A percentile compares a stretch with the other conserved stretches of the same genome.
phyloP scores from a whole-genome alignment of 2,113 vertebrate species.

The Aix galericulata region DNA sequence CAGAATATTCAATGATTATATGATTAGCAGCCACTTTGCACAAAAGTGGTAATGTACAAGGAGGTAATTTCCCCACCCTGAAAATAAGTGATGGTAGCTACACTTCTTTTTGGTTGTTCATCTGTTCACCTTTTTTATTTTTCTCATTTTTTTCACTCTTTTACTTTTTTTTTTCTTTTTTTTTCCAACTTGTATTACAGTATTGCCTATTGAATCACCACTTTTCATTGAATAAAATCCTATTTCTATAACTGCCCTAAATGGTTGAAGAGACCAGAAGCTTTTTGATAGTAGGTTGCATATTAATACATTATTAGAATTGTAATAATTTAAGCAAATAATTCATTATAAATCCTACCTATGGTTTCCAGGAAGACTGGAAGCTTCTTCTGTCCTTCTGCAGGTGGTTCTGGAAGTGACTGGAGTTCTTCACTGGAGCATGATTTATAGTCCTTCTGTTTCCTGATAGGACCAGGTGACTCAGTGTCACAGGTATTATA shows the following conservation, averaged over 20 bases:
- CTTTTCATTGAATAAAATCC: neutral
- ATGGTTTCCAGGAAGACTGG: neutral
- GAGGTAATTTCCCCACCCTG: neutral
- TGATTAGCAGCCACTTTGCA: neutral
- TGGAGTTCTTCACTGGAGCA: neutral
- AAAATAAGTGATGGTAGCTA: neutral
- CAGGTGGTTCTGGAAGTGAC: neutral
- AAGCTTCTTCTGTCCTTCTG: neutral
- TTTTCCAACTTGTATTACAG: neutral
- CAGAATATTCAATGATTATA: neutral
- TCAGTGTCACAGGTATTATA: constrained; percentile 1
- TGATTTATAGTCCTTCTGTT: constrained; percentile 45
- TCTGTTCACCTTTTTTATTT: neutral
- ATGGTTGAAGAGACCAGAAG: neutral
- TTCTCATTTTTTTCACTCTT: neutral
- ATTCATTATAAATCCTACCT: neutral
- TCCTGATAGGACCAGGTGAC: constrained; percentile 51
- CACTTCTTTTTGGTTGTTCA: neutral
- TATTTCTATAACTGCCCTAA: neutral
- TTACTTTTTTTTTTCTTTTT: neutral
- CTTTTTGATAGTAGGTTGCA: neutral
- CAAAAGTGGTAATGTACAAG: neutral
- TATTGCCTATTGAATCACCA: neutral
- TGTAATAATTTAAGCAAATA: neutral
- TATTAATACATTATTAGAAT: neutral